Conservation (phyloP, 2,797 vertebrate genomes). For the Phylloscopus collybita region DNA sequence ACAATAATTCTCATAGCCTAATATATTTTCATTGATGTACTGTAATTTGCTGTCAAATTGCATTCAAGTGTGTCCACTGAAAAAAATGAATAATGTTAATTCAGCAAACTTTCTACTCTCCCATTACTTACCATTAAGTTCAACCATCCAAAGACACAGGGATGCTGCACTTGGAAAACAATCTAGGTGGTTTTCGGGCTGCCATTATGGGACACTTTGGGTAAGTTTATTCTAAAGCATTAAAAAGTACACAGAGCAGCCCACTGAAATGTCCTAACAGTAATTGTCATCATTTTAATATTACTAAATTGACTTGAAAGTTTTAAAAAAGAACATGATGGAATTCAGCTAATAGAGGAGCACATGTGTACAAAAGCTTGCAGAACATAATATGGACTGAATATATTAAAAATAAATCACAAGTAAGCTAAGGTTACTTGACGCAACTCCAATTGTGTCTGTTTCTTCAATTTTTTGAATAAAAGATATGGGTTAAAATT, state of each 20-base stretch:
- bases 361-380: neutral
- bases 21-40: neutral
- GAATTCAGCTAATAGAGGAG: neutral
- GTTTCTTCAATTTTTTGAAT: neutral
- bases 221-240: neutral
- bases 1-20: neutral
- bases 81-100: neutral
- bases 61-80: neutral
- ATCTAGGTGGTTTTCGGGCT: neutral
- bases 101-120: neutral
- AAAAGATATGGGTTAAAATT: neutral
- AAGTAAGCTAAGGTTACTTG: neutral
- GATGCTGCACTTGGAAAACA: neutral
- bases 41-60: neutral
- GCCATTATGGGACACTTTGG: neutral
- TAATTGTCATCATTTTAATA: neutral
- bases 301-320: neutral
- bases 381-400: neutral
- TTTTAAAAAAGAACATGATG: neutral
- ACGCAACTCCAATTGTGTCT: neutral
- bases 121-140: neutral
- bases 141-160: neutral
- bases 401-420: neutral
- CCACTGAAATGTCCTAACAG: neutral
- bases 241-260: neutral